These are phyloP conservation scores for Sceloporus tristichus DNA, from an alignment of 2,113 vertebrate species.

Conservation along the genomic window DNA sequence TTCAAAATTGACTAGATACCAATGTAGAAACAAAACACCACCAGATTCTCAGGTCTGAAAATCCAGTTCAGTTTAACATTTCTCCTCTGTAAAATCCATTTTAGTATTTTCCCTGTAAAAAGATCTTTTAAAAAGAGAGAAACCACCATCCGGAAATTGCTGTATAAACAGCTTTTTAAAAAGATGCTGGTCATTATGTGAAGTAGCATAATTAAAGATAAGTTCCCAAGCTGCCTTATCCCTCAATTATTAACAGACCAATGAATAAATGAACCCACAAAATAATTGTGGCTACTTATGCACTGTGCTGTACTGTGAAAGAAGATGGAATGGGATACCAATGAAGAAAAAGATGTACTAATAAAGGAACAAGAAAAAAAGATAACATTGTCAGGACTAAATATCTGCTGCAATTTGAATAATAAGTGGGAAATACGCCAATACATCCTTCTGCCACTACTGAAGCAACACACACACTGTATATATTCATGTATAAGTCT, in stretches of 20 bases:
- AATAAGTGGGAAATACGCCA: not conserved
- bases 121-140: not conserved
- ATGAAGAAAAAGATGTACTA: not conserved
- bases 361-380: not conserved
- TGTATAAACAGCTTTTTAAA: constrained; percentile 5
- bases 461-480: not conserved
- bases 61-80: not conserved
- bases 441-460: not conserved
- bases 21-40: not conserved
- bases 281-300: not conserved
- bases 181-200: not conserved
- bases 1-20: too few relatives aligned
- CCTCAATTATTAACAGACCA: not conserved
- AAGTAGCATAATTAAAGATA: not conserved
- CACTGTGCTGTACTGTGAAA: not conserved
- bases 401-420: not conserved
- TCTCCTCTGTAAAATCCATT: not conserved
- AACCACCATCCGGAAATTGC: not conserved
- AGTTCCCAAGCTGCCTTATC: not conserved
- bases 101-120: not conserved
- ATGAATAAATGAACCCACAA: not conserved
- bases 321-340: not conserved
- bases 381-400: not conserved
- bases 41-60: not conserved
- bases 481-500: too few relatives aligned